phyloP scores from a whole-genome alignment of 2,113 vertebrate species.

The Rattus norvegicus region DNA sequence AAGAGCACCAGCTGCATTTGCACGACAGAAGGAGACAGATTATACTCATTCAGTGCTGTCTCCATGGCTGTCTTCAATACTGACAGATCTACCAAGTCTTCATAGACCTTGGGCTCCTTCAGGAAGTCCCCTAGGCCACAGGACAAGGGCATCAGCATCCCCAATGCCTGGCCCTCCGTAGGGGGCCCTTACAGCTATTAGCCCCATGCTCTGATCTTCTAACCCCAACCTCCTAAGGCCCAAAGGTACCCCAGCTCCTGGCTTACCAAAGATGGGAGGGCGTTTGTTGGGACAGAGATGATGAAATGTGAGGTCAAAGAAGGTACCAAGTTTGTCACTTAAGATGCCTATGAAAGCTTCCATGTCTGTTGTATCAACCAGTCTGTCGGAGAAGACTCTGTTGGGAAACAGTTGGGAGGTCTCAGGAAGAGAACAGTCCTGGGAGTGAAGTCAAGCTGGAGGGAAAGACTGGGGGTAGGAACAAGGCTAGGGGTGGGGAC shows the following conservation, averaged over 20 bases:
- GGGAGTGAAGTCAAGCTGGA: neutral
- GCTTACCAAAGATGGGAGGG: conserved; percentile 90
- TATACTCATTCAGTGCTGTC: conserved; percentile 90
- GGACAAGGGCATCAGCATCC: neutral
- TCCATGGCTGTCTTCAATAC: conserved; percentile 90
- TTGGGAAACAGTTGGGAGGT: neutral
- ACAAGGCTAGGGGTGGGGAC: neutral
- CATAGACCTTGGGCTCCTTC: conserved; percentile 88
- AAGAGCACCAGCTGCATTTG: conserved; percentile 93
- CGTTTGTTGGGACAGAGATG: conserved; percentile 92
- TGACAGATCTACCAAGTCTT: conserved; percentile 90
- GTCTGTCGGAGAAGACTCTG: conserved; percentile 94
- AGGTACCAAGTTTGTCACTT: conserved; percentile 88
- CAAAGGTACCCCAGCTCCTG: neutral
- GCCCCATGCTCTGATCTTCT: neutral
- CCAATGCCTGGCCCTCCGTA: neutral
- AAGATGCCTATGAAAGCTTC: conserved; percentile 89
- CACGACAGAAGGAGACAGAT: conserved; percentile 87
- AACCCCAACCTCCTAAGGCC: neutral
- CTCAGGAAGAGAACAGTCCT: neutral
- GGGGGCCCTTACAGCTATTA: neutral
- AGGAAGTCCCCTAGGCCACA: conserved; percentile 90
- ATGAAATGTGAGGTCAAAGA: conserved; percentile 91
- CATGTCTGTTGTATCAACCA: conserved; percentile 88
- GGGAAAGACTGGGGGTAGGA: neutral